Conservation (phyloP, 92 coral and sea anemone species). For the Actinernus sp. region DNA sequence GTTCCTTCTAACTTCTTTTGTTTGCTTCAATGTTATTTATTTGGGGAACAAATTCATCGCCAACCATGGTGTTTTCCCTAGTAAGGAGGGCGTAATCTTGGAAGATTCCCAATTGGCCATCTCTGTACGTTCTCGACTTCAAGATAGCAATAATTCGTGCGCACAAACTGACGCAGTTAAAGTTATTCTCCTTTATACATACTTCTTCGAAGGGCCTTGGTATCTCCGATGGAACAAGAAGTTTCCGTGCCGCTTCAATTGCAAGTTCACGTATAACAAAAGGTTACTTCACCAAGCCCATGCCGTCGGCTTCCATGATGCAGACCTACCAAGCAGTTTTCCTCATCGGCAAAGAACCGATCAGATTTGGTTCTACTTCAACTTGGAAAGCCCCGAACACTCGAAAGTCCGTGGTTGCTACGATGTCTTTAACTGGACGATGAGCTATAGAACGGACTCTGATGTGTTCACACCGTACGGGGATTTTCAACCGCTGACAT, state of each 20-base stretch:
- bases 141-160: too few species aligned
- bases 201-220: conserved; percentile 54
- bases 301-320: conserved; percentile 63
- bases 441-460: conserved; percentile 57
- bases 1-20: too few species aligned
- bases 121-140: too few species aligned
- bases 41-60: too few species aligned
- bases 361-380: conserved; percentile 64
- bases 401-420: conserved; percentile 32
- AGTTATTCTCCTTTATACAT: conserved; percentile 40
- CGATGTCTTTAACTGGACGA: conserved; percentile 60
- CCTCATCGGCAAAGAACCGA: conserved; percentile 30
- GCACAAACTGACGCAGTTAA: background rate
- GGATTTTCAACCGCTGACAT: conserved; percentile 30
- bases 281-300: conserved; percentile 21
- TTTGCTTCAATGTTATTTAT: too few species aligned
- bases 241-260: conserved; percentile 29
- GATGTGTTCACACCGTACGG: conserved; percentile 64
- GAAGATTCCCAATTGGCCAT: too few species aligned
- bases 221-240: conserved; percentile 48
- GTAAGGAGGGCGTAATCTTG: too few species aligned
- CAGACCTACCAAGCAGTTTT: conserved; percentile 39
- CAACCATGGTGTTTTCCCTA: too few species aligned
- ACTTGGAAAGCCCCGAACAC: conserved; percentile 45
- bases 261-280: conserved; percentile 45